A percentile compares a stretch with the other conserved stretches of the same genome.
Conservation (phyloP, 2,797 vertebrate species). For the Eulemur coronatus region DNA sequence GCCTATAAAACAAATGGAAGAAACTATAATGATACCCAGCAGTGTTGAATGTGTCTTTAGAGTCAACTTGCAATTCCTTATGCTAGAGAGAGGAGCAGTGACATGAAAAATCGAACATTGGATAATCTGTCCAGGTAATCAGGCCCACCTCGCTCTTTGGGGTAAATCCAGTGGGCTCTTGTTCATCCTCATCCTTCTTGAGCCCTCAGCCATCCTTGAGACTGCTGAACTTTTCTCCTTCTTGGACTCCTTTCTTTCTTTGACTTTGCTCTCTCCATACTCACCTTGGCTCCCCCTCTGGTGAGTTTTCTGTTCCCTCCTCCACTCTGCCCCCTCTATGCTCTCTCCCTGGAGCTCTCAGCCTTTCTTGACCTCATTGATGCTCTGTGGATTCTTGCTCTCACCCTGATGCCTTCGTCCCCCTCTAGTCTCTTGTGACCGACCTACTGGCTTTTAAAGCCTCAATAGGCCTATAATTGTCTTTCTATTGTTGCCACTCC, state of each 20-base stretch:
- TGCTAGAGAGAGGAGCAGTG: background rate
- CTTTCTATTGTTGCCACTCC: background rate
- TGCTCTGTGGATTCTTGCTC: background rate
- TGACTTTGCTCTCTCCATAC: background rate
- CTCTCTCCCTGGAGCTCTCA: background rate
- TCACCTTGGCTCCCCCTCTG: too few species aligned
- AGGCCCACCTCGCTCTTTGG: background rate
- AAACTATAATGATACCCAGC: fast-evolving
- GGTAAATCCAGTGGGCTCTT: background rate
- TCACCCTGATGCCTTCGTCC: background rate
- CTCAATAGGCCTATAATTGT: background rate
- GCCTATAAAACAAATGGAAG: background rate
- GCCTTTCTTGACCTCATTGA: background rate
- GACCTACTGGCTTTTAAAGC: background rate
- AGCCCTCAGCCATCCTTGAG: background rate
- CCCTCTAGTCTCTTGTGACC: background rate
- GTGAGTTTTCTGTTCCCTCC: background rate
- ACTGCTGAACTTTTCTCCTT: background rate
- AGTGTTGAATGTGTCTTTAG: background rate
- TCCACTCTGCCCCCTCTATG: background rate
- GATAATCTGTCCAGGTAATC: background rate
- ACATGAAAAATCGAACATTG: background rate
- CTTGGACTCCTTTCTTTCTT: background rate
- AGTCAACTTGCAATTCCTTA: background rate
- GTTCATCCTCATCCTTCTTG: background rate